These are phyloP conservation scores for Anser brachyrhynchus DNA, from an alignment of 2,113 vertebrate species.

Conservation along the genomic window DNA sequence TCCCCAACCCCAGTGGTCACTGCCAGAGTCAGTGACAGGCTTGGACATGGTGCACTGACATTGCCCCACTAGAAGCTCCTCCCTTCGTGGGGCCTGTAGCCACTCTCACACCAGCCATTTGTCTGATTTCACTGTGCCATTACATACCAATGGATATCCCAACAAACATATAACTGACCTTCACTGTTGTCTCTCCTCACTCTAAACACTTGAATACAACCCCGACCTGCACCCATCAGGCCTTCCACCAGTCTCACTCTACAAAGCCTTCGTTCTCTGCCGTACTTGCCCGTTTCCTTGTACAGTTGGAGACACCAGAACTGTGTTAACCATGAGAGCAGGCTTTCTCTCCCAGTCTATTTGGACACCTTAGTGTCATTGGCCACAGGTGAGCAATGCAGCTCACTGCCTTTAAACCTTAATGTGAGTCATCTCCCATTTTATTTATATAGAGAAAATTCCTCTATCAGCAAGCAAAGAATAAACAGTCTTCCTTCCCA, in stretches of 20 bases:
- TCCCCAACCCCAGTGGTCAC: not conserved
- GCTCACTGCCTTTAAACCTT: not conserved
- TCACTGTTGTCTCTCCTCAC: too few species aligned
- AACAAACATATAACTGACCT: not conserved
- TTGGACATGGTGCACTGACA: not conserved
- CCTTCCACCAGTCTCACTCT: not conserved
- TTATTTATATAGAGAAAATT: not conserved
- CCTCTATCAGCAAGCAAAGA: not conserved
- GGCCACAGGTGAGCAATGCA: not conserved
- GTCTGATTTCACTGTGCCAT: not conserved
- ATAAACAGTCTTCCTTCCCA: not conserved
- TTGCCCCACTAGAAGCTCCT: not conserved
- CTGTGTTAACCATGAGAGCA: not conserved
- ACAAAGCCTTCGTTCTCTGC: not conserved
- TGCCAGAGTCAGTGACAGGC: not conserved
- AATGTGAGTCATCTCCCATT: too few species aligned
- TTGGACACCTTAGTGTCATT: not conserved
- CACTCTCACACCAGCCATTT: not conserved
- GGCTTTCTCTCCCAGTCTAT: not conserved
- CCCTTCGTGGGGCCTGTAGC: not conserved
- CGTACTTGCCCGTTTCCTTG: not conserved
- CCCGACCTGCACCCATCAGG: too few species aligned
- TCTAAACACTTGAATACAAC: not conserved
- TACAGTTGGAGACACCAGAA: not conserved
- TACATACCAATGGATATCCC: not conserved